Base-by-base conservation (phyloP, 2,888 invertebrate genomes). In the Cremastobaeus sp. region DNA sequence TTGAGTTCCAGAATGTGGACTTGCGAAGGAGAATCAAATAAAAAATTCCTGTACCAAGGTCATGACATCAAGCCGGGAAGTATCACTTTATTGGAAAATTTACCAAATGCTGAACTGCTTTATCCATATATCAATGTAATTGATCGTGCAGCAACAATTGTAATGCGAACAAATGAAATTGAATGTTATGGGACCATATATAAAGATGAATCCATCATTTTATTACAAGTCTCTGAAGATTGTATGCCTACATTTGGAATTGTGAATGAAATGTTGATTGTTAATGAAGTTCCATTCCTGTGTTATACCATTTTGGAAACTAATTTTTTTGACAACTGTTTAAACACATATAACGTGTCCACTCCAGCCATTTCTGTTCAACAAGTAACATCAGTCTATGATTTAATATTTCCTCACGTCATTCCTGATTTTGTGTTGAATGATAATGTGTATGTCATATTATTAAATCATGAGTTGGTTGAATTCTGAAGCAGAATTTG, bases 21-120 rank as follows among this genome's bases (percentile, higher is more conserved):
- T 34, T 54, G 12, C 12, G 43, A 43, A 15, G 41, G 21, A n/a
- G 11, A 2, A 9, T 11, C 4, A 9, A 15, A 17, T 14, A 65
- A 55, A 20, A 55, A 37, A 8, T 65, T 35, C 39, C 30, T 65
- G 15, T 65, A 55, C 39, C 47, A 55, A 55, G 47, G 65, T 9
- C 45, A 65, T 11, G 65, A 65, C 20, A 39, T 65, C 2, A 39
- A 37, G 30, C 0, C 20, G 14, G 65, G 47, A 3, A 39, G 48
- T 11, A 12, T 47, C 2, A 20, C 55, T 20, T 39, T 55, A 15
- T 35, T 65, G 8, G 9, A 55, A 5, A 65, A 65, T 65, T 65
- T 65, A 20, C 47, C 55, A 9, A 8, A 39, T 6, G 6, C 60
- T 11, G 28, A 48, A 28, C 6, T 48, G 18, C 8, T 60, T 3